Evolutionary conservation across 2,888 invertebrate genomes (phyloP), one percentile per base, ranked within the genome.

Genomic region (Antheraea assamensis): DNA sequence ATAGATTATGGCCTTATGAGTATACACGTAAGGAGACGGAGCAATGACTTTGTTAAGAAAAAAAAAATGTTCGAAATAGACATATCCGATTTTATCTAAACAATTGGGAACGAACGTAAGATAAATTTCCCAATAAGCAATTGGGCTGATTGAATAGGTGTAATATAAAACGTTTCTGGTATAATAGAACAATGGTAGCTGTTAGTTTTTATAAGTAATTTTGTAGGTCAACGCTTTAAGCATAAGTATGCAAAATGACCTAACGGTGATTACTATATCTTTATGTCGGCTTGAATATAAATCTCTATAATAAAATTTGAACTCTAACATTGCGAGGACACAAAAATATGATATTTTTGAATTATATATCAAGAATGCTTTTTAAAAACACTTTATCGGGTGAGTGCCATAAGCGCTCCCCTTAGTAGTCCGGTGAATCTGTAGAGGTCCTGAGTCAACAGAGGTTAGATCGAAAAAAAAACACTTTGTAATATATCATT

Each of bases 201-300:
- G 15, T 27, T 19, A 64, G 61, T 64, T 64, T 30, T 64, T 64
- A 64, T 64, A 27, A 64, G 30, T 64, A 42, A 42, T 42, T 64
- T 30, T 64, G 61, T 64, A 64, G 61, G 30, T 30, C 61, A 64
- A 64, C 30, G 30, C 30, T 64, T 30, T 30, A 64, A 64, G 30
- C 30, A 58, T n/a, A 58, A 58, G 61, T 30, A 64, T 64, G 61
- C 17, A 64, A 64, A 64, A 64, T 15, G 61, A 64, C 61, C 61
- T 64, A 64, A 64, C 61, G 61, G 61, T 64, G 30, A 64, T 30
- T 17, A 64, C 30, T 64, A 64, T 64, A 17, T 27, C 13, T 27
- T 27, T 58, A 24, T 58, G 24, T 58, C 8, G 1, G 10, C 24
- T 58, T 24, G 24, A 58, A 13, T 24, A 24, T 58, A 24, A 58